Evolutionary conservation across 1,140 invertebrate genomes (phyloP), one percentile per base, ranked within the genome.

Genomic region (Hermetia illucens): DNA sequence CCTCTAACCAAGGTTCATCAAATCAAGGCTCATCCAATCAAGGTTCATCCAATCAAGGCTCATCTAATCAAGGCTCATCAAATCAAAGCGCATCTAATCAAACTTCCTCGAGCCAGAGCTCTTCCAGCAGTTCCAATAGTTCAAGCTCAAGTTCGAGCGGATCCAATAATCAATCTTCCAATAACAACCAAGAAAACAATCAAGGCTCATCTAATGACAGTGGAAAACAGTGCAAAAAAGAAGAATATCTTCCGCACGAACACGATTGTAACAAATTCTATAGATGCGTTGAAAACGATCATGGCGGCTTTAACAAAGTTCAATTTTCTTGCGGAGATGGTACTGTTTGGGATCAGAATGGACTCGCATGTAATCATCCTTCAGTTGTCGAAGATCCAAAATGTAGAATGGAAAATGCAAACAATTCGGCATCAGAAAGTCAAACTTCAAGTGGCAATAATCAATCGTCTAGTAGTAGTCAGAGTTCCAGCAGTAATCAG

Each of bases 261-360:
- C 58, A 62, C n/a, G 60, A 73, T 27, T 85, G 81, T 51, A 67
- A 66, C 33, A 77, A 77, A 47, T 81, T 79, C 48, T 81, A 80
- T 46, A 66, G 77, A 36, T 82, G 79, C 51, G 80, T 83, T 2
- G 61, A 72, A 39, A 68, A 73, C 44, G 74, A 71, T 19, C 69
- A 77, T 39, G 66, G 70, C 19, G 61, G 58, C 13, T 71, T 55
- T 40, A 65, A 48, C 4, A 70, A 66, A 49, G 74, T 72, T 53
- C 69, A 73, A 47, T 77, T 70, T 53, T 51, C 49, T 30, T 75
- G 72, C 53, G 71, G 64, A 5, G 48, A 52, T 24, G 67, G 70
- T 44, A 73, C 72, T 21, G 64, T 70, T 16, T 74, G 68, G 65
- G 68, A 74, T 53, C 50, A 58, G 30, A 43, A 63, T 5, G 52